phyloP scores from a whole-genome alignment of 2,888 invertebrate species.

The Drepanosiphum platanoidis region DNA sequence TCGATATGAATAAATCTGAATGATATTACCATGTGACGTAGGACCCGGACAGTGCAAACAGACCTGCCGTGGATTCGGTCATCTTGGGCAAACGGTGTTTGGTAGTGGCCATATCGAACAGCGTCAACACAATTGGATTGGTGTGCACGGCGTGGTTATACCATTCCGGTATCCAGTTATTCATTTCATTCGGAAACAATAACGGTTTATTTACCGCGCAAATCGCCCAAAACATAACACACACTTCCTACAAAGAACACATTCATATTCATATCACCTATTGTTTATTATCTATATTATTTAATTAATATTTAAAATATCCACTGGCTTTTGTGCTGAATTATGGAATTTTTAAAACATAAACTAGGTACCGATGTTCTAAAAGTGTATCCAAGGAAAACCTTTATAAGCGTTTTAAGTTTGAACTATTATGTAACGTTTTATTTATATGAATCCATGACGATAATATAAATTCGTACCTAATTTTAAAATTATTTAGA shows the following conservation, averaged over 20 bases:
- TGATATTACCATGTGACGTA: slow-evolving; percentile 62
- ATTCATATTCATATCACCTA: no score
- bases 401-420: no score
- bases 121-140: slow-evolving; percentile 69
- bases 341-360: not conserved
- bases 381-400: no score
- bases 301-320: slow-evolving; percentile 17
- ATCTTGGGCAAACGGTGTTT: slow-evolving; percentile 64
- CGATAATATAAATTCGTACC: no score
- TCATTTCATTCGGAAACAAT: slow-evolving; percentile 71
- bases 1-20: no score
- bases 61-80: slow-evolving; percentile 63
- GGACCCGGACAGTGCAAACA: slow-evolving; percentile 63
- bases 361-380: no score
- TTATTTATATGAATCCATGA: no score
- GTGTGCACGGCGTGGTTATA: slow-evolving; percentile 73
- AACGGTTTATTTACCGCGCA: slow-evolving; percentile 71
- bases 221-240: slow-evolving; percentile 71
- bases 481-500: no score
- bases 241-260: slow-evolving; percentile 69
- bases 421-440: no score
- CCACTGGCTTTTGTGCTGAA: not conserved
- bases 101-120: slow-evolving; percentile 68
- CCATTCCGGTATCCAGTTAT: slow-evolving; percentile 71
- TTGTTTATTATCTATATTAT: no score